A percentile compares a stretch with the other conserved stretches of the same genome.
Conservation (phyloP, 2,113 vertebrate species). For the Neofelis nebulosa region DNA sequence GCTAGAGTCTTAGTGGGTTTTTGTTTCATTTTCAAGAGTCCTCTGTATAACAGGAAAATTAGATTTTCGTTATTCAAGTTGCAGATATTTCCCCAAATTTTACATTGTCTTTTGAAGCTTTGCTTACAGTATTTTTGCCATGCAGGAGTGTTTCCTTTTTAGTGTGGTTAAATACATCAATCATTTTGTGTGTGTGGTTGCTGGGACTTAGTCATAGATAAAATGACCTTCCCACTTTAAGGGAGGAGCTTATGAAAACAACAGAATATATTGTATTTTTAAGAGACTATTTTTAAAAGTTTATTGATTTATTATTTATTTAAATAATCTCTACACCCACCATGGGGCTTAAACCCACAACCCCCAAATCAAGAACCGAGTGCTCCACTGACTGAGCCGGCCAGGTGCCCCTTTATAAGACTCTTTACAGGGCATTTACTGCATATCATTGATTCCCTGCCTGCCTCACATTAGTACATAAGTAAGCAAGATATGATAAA, state of each 20-base stretch:
- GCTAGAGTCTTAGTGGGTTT: not conserved
- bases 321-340: not conserved
- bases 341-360: not conserved
- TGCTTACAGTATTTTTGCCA: conserved; percentile 16
- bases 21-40: conserved; percentile 38
- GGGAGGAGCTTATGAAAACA: conserved; percentile 19
- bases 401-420: not conserved
- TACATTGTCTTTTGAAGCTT: conserved; percentile 33
- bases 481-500: conserved; percentile 19
- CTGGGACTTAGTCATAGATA: not conserved
- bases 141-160: not conserved
- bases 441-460: not conserved
- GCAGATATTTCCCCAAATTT: conserved; percentile 21
- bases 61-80: not conserved
- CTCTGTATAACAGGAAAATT: not conserved
- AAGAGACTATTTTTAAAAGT: not conserved
- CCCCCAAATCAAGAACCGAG: not conserved
- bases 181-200: not conserved
- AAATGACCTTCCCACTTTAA: conserved; percentile 24
- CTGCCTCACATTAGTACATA: not conserved
- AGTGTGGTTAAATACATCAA: not conserved
- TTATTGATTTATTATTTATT: not conserved
- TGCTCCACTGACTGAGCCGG: not conserved
- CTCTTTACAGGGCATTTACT: not conserved
- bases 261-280: not conserved